Evolutionary conservation across 2,113 vertebrate species (phyloP).

Genomic region (Panthera uncia): DNA sequence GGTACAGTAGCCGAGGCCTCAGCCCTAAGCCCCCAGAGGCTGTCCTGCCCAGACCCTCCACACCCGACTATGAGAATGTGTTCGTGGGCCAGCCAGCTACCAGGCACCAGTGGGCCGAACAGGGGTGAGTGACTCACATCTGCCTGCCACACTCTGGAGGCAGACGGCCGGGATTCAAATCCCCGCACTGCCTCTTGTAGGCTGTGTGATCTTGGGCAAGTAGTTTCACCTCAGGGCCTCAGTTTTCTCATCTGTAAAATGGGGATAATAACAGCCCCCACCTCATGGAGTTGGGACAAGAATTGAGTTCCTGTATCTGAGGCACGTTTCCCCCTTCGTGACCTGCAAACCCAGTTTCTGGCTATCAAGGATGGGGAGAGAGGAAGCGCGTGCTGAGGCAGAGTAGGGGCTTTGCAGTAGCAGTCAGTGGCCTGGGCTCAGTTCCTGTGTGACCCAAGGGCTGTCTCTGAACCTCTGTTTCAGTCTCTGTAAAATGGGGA

Average conservation of each 20-base stretch:
- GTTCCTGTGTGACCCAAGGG: background rate
- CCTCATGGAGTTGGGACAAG: background rate
- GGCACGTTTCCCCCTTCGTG: background rate
- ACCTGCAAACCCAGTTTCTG: background rate
- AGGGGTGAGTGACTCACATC: constrained; percentile 38
- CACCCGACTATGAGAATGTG: constrained; percentile 80
- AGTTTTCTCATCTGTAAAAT: background rate
- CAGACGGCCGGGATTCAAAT: background rate
- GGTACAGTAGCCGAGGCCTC: constrained; percentile 66
- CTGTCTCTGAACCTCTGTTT: background rate
- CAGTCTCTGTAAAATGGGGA: background rate
- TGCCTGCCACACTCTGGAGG: background rate
- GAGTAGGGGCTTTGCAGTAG: background rate
- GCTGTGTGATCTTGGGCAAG: background rate
- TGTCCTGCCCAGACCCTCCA: accelerated
- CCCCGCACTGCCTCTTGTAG: background rate
- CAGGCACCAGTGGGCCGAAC: accelerated
- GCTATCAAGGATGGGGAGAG: background rate
- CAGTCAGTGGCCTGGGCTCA: accelerated
- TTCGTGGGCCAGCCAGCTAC: background rate
- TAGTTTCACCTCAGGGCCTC: background rate
- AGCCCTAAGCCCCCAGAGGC: background rate
- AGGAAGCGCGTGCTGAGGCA: background rate
- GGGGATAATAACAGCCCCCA: accelerated
- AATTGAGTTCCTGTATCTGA: background rate